phyloP scores from a whole-genome alignment of 1,140 invertebrate genomes.

The Drosophila ogumai region DNA sequence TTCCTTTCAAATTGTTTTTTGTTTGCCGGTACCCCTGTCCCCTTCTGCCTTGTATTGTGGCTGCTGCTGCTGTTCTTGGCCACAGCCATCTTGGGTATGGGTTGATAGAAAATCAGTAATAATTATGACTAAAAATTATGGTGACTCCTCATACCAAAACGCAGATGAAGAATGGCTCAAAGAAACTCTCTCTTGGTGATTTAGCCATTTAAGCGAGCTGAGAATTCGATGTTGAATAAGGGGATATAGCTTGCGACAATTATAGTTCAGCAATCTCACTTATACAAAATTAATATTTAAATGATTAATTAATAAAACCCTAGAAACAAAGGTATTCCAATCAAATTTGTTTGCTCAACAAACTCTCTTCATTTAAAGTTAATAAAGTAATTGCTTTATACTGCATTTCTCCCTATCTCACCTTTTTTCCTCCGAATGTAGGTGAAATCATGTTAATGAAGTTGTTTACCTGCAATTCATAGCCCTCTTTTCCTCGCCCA shows the following conservation, averaged over 20 bases:
- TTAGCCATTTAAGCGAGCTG: background rate
- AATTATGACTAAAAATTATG: conserved; percentile 54
- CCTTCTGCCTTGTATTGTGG: conserved; percentile 1
- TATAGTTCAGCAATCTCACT: background rate
- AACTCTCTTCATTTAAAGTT: background rate
- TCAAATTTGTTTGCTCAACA: conserved; percentile 1
- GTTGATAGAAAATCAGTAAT: conserved; percentile 58
- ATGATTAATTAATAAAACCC: background rate
- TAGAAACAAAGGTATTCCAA: background rate
- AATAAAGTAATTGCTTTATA: background rate
- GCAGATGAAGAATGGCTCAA: conserved; percentile 26
- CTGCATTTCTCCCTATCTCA: background rate
- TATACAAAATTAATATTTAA: background rate
- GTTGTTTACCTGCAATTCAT: conserved; percentile 76
- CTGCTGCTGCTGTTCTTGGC: conserved; percentile 17
- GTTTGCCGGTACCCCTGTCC: conserved; percentile 18
- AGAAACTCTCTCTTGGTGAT: conserved; percentile 15
- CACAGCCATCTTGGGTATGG: conserved; percentile 40
- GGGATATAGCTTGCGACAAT: background rate
- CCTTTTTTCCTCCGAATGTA: conserved; percentile 22
- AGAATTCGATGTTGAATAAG: background rate
- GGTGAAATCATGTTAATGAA: conserved; percentile 77
- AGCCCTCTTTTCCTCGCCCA: conserved; percentile 51
- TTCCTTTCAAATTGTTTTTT: conserved; percentile 77
- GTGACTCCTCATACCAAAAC: conserved; percentile 12